Conservation (phyloP, 2,113 vertebrate species). For the Engystomops pustulosus region DNA sequence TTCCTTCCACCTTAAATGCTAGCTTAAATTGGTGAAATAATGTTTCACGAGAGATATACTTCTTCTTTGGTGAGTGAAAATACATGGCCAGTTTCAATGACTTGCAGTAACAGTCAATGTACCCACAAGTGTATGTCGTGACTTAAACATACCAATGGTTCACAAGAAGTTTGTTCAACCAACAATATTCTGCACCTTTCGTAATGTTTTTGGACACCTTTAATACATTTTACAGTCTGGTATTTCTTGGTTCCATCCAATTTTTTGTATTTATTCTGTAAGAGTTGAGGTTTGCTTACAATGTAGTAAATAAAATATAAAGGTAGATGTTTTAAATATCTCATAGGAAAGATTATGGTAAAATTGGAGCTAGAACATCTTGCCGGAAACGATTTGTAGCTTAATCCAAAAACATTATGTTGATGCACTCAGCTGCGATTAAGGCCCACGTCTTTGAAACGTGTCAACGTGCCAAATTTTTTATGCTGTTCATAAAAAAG, state of each 20-base stretch:
- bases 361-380: background rate
- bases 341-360: background rate
- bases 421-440: background rate
- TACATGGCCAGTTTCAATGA: background rate
- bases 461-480: background rate
- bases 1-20: too few species aligned
- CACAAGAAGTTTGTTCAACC: too few species aligned
- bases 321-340: background rate
- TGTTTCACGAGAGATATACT: too few species aligned
- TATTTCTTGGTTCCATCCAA: background rate
- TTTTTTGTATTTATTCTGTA: background rate
- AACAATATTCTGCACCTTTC: too few species aligned
- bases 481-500: background rate
- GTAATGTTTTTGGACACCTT: too few species aligned
- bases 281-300: background rate
- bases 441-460: background rate
- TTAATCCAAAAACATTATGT: background rate
- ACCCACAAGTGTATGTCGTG: too few species aligned
- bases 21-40: too few species aligned
- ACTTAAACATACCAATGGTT: too few species aligned
- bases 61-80: too few species aligned
- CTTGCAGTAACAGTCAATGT: background rate
- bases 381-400: background rate
- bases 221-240: background rate
- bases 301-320: background rate